These are phyloP conservation scores for Lepidurus arcticus DNA, from an alignment of 1,140 invertebrate species.

Conservation along the genomic window DNA sequence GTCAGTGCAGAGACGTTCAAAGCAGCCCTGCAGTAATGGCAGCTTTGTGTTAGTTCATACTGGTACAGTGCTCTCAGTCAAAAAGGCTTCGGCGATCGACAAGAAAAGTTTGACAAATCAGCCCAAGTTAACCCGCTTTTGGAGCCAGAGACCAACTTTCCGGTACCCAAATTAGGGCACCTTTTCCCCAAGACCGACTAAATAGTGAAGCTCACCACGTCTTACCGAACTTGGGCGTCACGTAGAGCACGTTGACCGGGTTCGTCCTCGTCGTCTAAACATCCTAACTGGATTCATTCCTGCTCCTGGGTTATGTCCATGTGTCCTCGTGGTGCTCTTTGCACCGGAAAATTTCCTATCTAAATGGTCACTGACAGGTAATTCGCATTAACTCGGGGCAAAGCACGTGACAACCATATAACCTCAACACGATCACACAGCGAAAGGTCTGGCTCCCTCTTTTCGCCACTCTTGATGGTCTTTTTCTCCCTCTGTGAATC, in stretches of 20 bases:
- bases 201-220: constrained; percentile 10
- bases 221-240: constrained; percentile 1
- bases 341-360: constrained; percentile 13
- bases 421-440: constrained; percentile 2
- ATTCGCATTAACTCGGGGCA: background rate
- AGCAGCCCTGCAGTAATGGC: background rate
- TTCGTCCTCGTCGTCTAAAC: background rate
- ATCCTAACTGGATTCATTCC: background rate
- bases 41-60: background rate
- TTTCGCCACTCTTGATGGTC: background rate
- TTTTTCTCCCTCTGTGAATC: background rate
- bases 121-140: background rate
- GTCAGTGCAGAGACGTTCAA: no score
- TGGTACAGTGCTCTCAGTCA: background rate
- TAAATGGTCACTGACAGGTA: constrained; percentile 17
- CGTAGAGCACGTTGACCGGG: background rate
- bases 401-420: constrained; percentile 19
- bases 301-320: background rate
- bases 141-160: background rate
- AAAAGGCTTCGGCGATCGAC: background rate
- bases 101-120: background rate
- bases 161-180: background rate
- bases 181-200: constrained; percentile 8
- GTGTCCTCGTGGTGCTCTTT: background rate
- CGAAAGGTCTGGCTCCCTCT: background rate